Evolutionary conservation across 2,888 invertebrate genomes (phyloP), one percentile per base, ranked within the genome.

Genomic region (Ctenicera cuprea): DNA sequence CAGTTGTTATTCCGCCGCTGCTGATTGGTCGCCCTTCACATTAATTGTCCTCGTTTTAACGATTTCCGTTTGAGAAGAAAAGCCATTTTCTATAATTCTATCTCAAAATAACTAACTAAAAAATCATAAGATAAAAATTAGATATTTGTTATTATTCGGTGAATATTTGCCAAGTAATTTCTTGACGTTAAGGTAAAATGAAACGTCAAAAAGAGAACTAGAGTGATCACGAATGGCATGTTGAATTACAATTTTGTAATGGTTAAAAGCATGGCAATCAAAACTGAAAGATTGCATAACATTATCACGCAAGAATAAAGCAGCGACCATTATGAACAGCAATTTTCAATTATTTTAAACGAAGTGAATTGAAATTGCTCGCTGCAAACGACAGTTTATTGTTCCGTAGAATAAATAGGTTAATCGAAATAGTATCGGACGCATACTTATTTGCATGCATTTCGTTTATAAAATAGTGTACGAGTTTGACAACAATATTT

Each of bases 281-380:
- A 62, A 62, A 22, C 62, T 43, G 62, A 62, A 62, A 45, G 64
- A 45, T 64, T 64, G 50, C 64, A 64, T 64, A 64, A 64, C 18
- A 50, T 45, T 64, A 48, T 64, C 64, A 64, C 64, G 64, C 64
- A 64, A 64, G 33, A 64, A 50, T 37, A 50, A 50, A 64, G 37
- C 37, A 50, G 64, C 16, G 26, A 26, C 50, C 45, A 64, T 64
- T 37, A 37, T 18, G 50, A 45, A 33, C 45, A 50, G 50, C 64
- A 45, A 64, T 64, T 64, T 64, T 64, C 64, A 64, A 64, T 64
- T 50, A 50, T 50, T 64, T 64, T 64, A 64, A 64, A 50, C 64
- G 64, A 50, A 48, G 45, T 50, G 50, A 50, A 64, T 48, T 64
- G 48, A 37, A 48, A 64, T 30, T 64, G 64, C 33, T 18, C 26